phyloP scores from a whole-genome alignment of 1,140 invertebrate genomes.

The Dreissena rostriformis region DNA sequence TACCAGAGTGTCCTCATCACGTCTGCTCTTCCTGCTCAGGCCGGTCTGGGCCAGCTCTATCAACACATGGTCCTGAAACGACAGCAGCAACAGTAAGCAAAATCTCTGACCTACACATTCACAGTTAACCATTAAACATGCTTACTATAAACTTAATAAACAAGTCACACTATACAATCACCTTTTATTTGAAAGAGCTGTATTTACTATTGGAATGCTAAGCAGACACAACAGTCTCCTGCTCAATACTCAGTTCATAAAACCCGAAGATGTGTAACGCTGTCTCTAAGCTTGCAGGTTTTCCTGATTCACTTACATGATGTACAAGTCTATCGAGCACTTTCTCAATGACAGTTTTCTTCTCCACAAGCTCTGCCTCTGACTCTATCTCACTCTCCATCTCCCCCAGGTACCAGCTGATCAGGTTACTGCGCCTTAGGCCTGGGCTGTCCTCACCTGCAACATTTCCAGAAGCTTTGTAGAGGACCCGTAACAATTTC shows the following conservation, averaged over 20 bases:
- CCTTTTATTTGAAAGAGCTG: too few species aligned
- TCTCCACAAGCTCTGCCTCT: slow-evolving; percentile 94
- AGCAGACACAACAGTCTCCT: too few species aligned
- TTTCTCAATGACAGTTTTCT: slow-evolving; percentile 96
- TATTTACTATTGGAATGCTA: too few species aligned
- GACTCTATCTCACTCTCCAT: slow-evolving; percentile 93
- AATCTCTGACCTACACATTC: background rate
- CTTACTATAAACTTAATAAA: too few species aligned
- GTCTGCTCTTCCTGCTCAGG: slow-evolving; percentile 80
- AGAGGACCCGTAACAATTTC: too few species aligned
- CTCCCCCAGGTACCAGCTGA: slow-evolving; percentile 97
- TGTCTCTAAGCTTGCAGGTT: too few species aligned
- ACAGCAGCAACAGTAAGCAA: slow-evolving; percentile 13
- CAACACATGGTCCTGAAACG: slow-evolving; percentile 92
- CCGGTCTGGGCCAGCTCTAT: slow-evolving; percentile 91
- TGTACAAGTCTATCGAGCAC: slow-evolving; percentile 96
- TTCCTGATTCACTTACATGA: slow-evolving; percentile 83
- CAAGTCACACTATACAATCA: too few species aligned
- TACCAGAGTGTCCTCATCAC: slow-evolving; percentile 69
- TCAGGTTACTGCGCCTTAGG: slow-evolving; percentile 88
- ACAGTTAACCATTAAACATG: too few species aligned
- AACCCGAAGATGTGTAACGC: too few species aligned
- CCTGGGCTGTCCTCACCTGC: slow-evolving; percentile 32
- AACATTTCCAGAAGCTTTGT: background rate
- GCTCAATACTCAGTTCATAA: too few species aligned